phyloP scores from a whole-genome alignment of 2,797 vertebrate species.

The Triplophysa bombifrons region DNA sequence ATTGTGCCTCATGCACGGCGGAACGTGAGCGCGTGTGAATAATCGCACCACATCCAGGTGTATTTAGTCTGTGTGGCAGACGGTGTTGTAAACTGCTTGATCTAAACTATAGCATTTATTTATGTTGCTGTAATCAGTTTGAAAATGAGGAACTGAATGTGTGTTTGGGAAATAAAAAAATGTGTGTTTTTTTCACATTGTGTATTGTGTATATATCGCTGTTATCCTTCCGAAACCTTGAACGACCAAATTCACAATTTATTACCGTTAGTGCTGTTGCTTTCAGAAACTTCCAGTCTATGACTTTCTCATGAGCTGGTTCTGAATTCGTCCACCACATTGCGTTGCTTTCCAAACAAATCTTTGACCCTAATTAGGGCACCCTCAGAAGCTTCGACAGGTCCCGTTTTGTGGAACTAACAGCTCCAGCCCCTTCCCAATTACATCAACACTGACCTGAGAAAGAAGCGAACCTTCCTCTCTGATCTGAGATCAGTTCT shows the following conservation, averaged over 20 bases:
- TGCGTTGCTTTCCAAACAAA: slow-evolving; percentile 69
- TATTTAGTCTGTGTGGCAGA: slow-evolving; percentile 67
- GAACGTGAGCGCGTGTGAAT: slow-evolving; percentile 66
- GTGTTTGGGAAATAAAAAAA: not conserved
- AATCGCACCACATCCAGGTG: slow-evolving; percentile 72
- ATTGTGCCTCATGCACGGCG: slow-evolving; percentile 39
- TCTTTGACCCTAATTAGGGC: slow-evolving; percentile 54
- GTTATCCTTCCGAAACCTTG: too few relatives aligned
- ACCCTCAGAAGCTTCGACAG: slow-evolving; percentile 59
- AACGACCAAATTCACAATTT: too few relatives aligned
- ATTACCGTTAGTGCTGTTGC: not conserved
- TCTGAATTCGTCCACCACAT: slow-evolving; percentile 69
- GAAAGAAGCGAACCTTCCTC: slow-evolving; percentile 3
- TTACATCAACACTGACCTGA: slow-evolving; percentile 38
- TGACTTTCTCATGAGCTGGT: slow-evolving; percentile 59
- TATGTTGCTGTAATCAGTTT: slow-evolving; percentile 36
- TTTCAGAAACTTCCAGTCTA: slow-evolving; percentile 3
- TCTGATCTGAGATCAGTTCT: slow-evolving; percentile 41
- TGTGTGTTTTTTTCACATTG: too few relatives aligned
- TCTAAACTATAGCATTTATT: slow-evolving; percentile 43
- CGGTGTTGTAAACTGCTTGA: slow-evolving; percentile 64
- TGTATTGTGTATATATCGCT: not conserved
- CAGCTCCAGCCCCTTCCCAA: slow-evolving; percentile 62
- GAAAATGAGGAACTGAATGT: slow-evolving; percentile 27
- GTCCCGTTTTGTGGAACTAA: slow-evolving; percentile 65